phyloP scores from a whole-genome alignment of 92 coral and sea anemone genomes.

The Phenganax stokvisi region DNA sequence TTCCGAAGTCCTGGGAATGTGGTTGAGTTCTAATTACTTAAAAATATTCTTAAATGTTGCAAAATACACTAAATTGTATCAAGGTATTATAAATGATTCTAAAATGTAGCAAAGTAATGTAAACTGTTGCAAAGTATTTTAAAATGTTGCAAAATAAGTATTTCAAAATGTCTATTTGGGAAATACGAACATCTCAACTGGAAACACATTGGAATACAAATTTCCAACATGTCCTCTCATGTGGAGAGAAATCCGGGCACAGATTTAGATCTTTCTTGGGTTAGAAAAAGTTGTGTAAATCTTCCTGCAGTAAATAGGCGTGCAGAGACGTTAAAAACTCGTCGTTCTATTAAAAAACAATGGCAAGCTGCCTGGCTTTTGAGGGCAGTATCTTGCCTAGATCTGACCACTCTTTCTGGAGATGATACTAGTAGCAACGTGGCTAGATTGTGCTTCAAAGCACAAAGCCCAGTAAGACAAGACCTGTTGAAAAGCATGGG shows the following conservation, averaged over 20 bases:
- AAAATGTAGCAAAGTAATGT: not conserved
- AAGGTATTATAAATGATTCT: not conserved
- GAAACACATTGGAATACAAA: not conserved
- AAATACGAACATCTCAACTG: not conserved
- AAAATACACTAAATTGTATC: not conserved
- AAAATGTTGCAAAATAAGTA: not conserved
- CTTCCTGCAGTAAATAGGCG: conserved; percentile 93
- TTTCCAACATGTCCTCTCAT: conserved; percentile 69
- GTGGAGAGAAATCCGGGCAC: conserved; percentile 77
- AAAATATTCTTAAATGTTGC: not conserved
- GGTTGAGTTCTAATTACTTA: not conserved
- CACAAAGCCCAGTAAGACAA: conserved; percentile 79
- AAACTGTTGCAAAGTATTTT: not conserved
- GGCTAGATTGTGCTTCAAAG: conserved; percentile 90
- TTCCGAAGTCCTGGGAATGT: not conserved
- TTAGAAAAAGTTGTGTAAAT: conserved; percentile 65
- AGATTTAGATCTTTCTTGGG: conserved; percentile 74
- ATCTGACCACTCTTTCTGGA: conserved; percentile 85
- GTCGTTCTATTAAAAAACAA: conserved; percentile 91
- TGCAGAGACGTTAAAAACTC: conserved; percentile 87
- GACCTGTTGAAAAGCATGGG: conserved; percentile 78
- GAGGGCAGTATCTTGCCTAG: conserved; percentile 90
- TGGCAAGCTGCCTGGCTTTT: conserved; percentile 99
- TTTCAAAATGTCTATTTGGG: not conserved
- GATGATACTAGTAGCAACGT: conserved; percentile 90